Evolutionary conservation across 2,797 vertebrate species (phyloP).

Genomic region (Pseudochaenichthys georgianus): DNA sequence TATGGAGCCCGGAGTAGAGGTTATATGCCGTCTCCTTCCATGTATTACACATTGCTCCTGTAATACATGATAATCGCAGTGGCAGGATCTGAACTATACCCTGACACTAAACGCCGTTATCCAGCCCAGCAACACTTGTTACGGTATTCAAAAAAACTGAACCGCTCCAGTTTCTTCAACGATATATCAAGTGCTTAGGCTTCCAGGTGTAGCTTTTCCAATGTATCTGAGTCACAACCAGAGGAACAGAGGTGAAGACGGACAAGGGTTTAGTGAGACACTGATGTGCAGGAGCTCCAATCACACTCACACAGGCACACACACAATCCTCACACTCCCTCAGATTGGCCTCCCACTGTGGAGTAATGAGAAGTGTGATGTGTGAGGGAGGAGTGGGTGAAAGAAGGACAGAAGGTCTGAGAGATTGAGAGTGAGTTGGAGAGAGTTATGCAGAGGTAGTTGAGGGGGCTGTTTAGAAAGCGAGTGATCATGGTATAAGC

Average conservation of each 20-base stretch:
- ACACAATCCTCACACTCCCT: constrained; percentile 47
- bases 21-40: too few species aligned
- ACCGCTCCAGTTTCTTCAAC: constrained; percentile 36
- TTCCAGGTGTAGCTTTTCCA: constrained; percentile 25
- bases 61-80: constrained; percentile 13
- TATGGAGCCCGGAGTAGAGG: too few species aligned
- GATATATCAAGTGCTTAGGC: constrained; percentile 44
- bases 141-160: constrained; percentile 19
- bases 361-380: constrained; percentile 72
- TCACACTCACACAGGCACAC: constrained; percentile 32
- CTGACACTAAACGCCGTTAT: constrained; percentile 1
- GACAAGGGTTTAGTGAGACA: constrained; percentile 52
- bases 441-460: constrained; percentile 67
- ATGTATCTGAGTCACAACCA: constrained; percentile 53
- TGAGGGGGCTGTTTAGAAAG: constrained; percentile 71
- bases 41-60: too few species aligned
- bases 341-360: constrained; percentile 69
- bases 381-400: constrained; percentile 79
- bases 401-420: constrained; percentile 70
- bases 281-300: constrained; percentile 55
- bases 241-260: constrained; percentile 48
- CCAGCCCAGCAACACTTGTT: background rate
- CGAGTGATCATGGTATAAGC: constrained; percentile 41
- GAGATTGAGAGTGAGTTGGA: constrained; percentile 56
- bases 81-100: constrained; percentile 6